phyloP scores from a whole-genome alignment of 1,140 invertebrate genomes.

The Zaprionus africanus region DNA sequence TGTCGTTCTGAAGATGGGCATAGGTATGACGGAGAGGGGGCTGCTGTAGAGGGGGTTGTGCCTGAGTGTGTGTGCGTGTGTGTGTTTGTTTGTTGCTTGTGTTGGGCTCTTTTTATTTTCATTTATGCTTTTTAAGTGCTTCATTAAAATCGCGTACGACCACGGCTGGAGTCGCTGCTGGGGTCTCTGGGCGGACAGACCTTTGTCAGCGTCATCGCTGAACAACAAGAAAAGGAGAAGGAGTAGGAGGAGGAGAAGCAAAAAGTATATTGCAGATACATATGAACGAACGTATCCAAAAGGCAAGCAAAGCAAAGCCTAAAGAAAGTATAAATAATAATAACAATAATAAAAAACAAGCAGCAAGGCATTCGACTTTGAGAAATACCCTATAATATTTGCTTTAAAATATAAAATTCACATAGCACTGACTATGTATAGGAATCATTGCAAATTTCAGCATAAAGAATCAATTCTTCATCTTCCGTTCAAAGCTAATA shows the following conservation, averaged over 20 bases:
- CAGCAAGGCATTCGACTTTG: background rate
- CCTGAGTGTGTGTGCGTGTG: conserved; percentile 33
- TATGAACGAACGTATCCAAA: conserved; percentile 51
- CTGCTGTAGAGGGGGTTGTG: conserved; percentile 12
- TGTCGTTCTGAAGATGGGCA: conserved; percentile 69
- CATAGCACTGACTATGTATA: too few species aligned
- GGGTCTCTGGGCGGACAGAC: conserved; percentile 48
- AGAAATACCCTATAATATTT: conserved; percentile 8
- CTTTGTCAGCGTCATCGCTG: conserved; percentile 76
- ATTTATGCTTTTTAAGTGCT: conserved; percentile 82
- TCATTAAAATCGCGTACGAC: conserved; percentile 81
- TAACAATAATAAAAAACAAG: conserved; percentile 43
- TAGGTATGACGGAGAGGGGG: conserved; percentile 18
- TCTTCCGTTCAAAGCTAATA: background rate
- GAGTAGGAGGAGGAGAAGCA: conserved; percentile 30
- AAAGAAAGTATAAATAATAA: conserved; percentile 57
- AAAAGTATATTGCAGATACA: conserved; percentile 79
- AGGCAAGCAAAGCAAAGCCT: conserved; percentile 71
- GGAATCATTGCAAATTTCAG: too few species aligned
- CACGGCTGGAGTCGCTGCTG: conserved; percentile 39
- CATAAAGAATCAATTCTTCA: background rate
- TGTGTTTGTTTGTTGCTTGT: conserved; percentile 56
- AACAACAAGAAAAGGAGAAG: conserved; percentile 13
- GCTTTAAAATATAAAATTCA: background rate
- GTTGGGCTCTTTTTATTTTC: conserved; percentile 76